Conservation (phyloP, 1,140 invertebrate species). For the Drosophila chauvacae region DNA sequence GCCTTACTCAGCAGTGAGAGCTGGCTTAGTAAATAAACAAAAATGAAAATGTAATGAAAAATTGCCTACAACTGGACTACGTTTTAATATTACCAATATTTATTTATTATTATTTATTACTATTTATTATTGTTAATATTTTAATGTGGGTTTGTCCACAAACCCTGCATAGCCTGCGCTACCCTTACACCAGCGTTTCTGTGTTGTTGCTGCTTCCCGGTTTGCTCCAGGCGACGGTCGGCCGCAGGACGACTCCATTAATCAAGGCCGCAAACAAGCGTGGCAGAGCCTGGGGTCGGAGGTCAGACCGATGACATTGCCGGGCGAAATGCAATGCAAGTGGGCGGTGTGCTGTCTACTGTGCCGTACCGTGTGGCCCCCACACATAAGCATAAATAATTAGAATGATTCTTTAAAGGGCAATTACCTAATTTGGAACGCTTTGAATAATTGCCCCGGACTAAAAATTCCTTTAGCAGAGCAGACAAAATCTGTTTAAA, state of each 20-base stretch:
- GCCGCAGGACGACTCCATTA: slow-evolving; percentile 80
- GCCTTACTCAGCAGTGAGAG: neutral
- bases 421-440: slow-evolving; percentile 81
- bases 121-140: neutral
- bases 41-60: neutral
- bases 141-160: neutral
- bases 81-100: neutral
- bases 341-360: neutral
- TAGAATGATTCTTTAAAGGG: slow-evolving; percentile 82
- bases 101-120: neutral
- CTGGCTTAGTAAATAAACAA: slow-evolving; percentile 1
- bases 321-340: slow-evolving; percentile 58
- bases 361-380: slow-evolving; percentile 4
- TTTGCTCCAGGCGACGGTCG: slow-evolving; percentile 36
- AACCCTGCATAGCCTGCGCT: slow-evolving; percentile 1
- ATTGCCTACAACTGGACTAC: neutral
- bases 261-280: slow-evolving; percentile 81
- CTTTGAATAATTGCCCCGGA: slow-evolving; percentile 76
- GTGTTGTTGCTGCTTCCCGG: slow-evolving; percentile 12
- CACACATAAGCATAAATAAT: slow-evolving; percentile 79
- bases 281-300: slow-evolving; percentile 14
- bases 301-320: slow-evolving; percentile 49
- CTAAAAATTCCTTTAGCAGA: slow-evolving; percentile 12
- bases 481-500: slow-evolving; percentile 60
- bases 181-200: neutral